A percentile compares a stretch with the other conserved stretches of the same genome.
phyloP scores from a whole-genome alignment of 2,888 invertebrate species.

The Ophraella communa region DNA sequence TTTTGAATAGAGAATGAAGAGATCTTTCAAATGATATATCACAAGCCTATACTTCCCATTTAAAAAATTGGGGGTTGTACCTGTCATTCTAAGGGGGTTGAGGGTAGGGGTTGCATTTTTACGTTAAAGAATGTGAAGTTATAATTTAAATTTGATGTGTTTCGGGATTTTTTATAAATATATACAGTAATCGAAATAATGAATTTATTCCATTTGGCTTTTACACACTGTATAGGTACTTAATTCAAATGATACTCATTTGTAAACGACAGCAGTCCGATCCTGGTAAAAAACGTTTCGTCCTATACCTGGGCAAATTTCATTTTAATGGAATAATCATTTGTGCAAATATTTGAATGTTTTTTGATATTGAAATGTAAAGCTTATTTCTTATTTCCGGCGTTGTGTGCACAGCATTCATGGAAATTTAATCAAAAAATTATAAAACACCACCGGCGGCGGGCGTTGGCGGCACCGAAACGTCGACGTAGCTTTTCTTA shows the following conservation, averaged over 20 bases:
- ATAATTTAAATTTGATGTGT: too few relatives aligned
- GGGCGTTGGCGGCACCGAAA: slow-evolving; percentile 48
- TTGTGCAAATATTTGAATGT: slow-evolving; percentile 63
- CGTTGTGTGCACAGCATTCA: slow-evolving; percentile 57
- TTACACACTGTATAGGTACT: too few relatives aligned
- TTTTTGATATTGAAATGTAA: slow-evolving; percentile 61
- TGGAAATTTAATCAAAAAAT: slow-evolving; percentile 61
- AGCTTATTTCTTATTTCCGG: slow-evolving; percentile 56
- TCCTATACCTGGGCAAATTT: slow-evolving; percentile 60
- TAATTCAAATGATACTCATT: not conserved
- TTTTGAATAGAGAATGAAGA: too few relatives aligned
- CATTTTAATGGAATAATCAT: slow-evolving; percentile 63
- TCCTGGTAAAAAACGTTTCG: not conserved
- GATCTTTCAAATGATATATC: too few relatives aligned
- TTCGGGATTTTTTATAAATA: too few relatives aligned
- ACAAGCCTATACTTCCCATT: too few relatives aligned
- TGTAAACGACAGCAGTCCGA: not conserved
- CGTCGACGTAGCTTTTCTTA: slow-evolving; percentile 43
- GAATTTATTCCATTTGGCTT: too few relatives aligned
- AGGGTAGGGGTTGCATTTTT: too few relatives aligned
- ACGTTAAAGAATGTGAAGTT: too few relatives aligned
- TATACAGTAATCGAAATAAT: too few relatives aligned
- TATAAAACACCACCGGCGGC: slow-evolving; percentile 54
- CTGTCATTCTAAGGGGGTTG: too few relatives aligned
- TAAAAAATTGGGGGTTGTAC: too few relatives aligned